These are phyloP conservation scores for Drosophila affinis DNA, from an alignment of 2,888 invertebrate genomes.

Conservation along the genomic window DNA sequence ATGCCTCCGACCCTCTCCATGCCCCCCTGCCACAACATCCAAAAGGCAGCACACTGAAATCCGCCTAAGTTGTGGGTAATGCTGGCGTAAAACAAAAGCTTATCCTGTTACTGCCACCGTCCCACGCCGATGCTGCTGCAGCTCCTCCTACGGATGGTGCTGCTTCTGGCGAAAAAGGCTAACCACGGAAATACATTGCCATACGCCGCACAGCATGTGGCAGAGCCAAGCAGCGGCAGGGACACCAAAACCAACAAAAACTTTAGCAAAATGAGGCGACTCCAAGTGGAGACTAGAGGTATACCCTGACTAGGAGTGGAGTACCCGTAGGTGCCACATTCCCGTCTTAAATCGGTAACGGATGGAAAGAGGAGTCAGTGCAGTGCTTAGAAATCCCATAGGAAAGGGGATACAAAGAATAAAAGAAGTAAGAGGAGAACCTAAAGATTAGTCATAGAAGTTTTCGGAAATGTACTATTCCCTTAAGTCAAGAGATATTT, in stretches of 20 bases:
- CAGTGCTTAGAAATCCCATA: background rate
- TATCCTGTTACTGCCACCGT: constrained; percentile 69
- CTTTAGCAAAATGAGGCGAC: constrained; percentile 30
- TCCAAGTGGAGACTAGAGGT: background rate
- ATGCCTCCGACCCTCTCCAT: constrained; percentile 5
- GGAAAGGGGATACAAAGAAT: too few relatives aligned
- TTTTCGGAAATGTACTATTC: too few relatives aligned
- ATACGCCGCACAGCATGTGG: constrained; percentile 76
- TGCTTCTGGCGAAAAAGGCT: constrained; percentile 41
- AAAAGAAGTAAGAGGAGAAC: too few relatives aligned
- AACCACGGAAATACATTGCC: constrained; percentile 75
- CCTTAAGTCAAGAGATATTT: background rate
- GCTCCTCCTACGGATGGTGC: constrained; percentile 20
- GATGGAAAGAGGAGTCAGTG: background rate
- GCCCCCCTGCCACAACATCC: constrained; percentile 31
- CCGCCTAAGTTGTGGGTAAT: constrained; percentile 79
- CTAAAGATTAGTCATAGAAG: too few relatives aligned
- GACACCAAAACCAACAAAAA: constrained; percentile 21
- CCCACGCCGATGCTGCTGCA: constrained; percentile 15
- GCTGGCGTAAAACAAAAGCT: constrained; percentile 79
- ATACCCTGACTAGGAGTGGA: constrained; percentile 9
- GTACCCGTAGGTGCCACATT: background rate
- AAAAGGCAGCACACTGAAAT: constrained; percentile 57
- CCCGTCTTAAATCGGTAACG: background rate
- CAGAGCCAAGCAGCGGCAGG: constrained; percentile 17